phyloP scores from a whole-genome alignment of 1,140 invertebrate genomes.

The Megalonaias nervosa region DNA sequence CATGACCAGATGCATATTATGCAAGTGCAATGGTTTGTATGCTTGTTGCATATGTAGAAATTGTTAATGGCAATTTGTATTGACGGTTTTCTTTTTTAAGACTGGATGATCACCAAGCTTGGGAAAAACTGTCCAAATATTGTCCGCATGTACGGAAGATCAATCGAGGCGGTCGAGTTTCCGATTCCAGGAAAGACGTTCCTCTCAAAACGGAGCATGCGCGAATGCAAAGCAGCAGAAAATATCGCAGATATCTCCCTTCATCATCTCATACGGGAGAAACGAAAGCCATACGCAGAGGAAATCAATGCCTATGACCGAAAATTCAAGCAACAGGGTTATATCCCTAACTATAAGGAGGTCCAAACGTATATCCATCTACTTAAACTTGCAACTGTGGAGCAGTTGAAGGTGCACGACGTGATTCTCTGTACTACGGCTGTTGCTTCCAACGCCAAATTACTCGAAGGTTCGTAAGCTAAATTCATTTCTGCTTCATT shows the following conservation, averaged over 20 bases:
- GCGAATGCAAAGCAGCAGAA: conserved; percentile 20
- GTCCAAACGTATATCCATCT: conserved; percentile 18
- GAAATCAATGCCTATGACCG: conserved; percentile 36
- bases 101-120: conserved; percentile 39
- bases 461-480: conserved; percentile 25
- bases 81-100: conserved; percentile 26
- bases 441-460: conserved; percentile 36
- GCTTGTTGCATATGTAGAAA: no score
- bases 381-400: conserved; percentile 26
- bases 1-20: no score
- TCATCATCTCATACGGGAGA: conserved; percentile 51
- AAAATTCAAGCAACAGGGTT: conserved; percentile 22
- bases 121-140: conserved; percentile 43
- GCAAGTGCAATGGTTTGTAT: no score
- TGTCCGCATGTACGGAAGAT: conserved; percentile 51
- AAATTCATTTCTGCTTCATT: no score
- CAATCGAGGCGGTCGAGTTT: conserved; percentile 44
- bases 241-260: conserved; percentile 39
- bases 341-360: background rate
- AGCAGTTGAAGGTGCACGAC: conserved; percentile 44
- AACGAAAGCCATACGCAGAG: conserved; percentile 44
- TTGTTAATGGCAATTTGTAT: background rate
- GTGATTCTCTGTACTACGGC: conserved; percentile 50
- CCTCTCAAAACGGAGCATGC: conserved; percentile 14
- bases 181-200: conserved; percentile 45